phyloP scores from a whole-genome alignment of 2,113 vertebrate genomes.

The Callithrix jacchus region DNA sequence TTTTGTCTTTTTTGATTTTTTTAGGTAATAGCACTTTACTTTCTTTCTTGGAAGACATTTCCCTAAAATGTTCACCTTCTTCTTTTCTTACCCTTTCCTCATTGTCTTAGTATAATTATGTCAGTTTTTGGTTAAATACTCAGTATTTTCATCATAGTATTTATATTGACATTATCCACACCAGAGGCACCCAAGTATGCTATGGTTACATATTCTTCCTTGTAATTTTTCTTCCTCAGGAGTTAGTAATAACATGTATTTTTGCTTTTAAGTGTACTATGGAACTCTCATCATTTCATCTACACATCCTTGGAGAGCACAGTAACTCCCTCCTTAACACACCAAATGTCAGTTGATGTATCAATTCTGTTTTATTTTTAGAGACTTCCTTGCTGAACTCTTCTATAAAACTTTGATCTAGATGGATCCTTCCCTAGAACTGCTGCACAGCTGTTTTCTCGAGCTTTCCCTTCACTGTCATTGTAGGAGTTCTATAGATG shows the following conservation, averaged over 20 bases:
- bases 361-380: neutral
- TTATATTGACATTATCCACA: neutral
- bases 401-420: neutral
- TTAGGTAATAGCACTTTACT: neutral
- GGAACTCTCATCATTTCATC: neutral
- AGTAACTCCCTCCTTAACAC: neutral
- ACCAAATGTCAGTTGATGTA: neutral
- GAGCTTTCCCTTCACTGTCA: neutral
- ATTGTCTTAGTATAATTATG: neutral
- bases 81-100: neutral
- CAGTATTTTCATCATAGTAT: neutral
- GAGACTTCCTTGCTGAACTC: neutral
- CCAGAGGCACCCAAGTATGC: no score
- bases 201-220: neutral
- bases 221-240: neutral
- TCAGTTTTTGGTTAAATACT: neutral
- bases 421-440: neutral
- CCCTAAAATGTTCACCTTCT: neutral
- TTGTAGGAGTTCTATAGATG: neutral
- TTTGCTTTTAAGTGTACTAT: neutral
- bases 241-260: neutral
- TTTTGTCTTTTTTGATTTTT: conserved; percentile 12
- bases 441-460: no score
- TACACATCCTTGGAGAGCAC: neutral
- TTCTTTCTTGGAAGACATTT: neutral